A percentile compares a stretch with the other conserved stretches of the same genome.
Evolutionary conservation across 1,140 invertebrate species (phyloP).

Genomic region (Aricia agestis): DNA sequence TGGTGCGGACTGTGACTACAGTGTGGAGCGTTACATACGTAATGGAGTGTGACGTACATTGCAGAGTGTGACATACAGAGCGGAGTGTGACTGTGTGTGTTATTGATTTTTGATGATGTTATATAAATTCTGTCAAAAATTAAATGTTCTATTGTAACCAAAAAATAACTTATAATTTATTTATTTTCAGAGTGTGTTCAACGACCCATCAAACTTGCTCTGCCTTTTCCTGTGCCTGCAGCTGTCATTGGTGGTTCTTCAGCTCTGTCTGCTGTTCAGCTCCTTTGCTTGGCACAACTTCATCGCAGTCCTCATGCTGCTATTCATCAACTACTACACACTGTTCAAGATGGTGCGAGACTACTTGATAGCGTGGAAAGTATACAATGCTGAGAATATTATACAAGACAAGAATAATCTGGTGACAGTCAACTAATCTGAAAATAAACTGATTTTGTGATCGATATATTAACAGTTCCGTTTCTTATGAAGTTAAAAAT

Average conservation of each 20-base stretch:
- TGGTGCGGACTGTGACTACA: background rate
- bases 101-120: no score
- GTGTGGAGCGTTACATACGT: no score
- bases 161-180: background rate
- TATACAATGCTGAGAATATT: constrained; percentile 85
- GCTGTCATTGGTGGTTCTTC: constrained; percentile 82
- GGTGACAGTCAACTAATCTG: constrained; percentile 18
- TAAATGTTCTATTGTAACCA: no score
- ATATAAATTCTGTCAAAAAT: no score
- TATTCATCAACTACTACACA: constrained; percentile 94
- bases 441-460: background rate
- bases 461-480: background rate
- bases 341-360: constrained; percentile 93
- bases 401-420: constrained; percentile 78
- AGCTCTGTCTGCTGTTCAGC: constrained; percentile 86
- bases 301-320: constrained; percentile 87
- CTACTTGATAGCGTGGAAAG: constrained; percentile 88
- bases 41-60: no score
- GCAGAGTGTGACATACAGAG: no score
- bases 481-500: background rate
- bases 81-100: no score
- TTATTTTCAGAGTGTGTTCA: constrained; percentile 86
- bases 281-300: constrained; percentile 94
- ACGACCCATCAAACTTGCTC: constrained; percentile 89
- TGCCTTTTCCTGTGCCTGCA: constrained; percentile 85